Conservation (phyloP, 2,888 invertebrate genomes). For the Hydroisotoma schaefferi region DNA sequence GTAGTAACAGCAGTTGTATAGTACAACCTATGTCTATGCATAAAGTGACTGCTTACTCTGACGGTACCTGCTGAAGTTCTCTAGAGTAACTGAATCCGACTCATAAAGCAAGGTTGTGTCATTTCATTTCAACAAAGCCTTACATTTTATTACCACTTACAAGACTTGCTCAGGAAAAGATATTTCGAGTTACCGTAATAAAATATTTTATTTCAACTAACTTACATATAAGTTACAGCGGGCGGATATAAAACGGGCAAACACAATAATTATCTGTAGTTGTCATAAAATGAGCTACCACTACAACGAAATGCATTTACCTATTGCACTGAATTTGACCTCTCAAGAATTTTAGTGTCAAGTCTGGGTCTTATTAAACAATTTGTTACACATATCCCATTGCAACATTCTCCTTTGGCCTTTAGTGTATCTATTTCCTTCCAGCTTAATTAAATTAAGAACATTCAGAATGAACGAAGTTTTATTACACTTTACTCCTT, state of each 20-base stretch:
- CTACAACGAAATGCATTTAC: neutral
- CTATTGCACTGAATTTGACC: conserved; percentile 4
- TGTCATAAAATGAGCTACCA: conserved; percentile 4
- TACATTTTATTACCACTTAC: conserved; percentile 7
- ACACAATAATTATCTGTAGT: conserved; percentile 10
- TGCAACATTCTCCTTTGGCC: neutral
- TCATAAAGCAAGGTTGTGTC: too few species aligned
- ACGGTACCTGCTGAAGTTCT: too few species aligned
- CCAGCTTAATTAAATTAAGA: too few species aligned
- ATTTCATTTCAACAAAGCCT: conserved; percentile 1
- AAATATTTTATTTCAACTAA: conserved; percentile 17
- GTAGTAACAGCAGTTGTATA: too few species aligned
- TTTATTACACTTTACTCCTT: conserved; percentile 5
- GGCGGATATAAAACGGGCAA: conserved; percentile 5
- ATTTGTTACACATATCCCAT: too few species aligned
- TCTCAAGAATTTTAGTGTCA: conserved; percentile 12
- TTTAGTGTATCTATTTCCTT: neutral
- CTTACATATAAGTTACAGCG: too few species aligned
- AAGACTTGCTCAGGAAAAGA: neutral
- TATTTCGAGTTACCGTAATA: conserved; percentile 9
- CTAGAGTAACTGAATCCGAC: too few species aligned
- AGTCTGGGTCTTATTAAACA: neutral
- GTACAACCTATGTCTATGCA: too few species aligned
- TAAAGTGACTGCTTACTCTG: too few species aligned
- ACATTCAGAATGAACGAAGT: too few species aligned